Conservation (phyloP, 2,888 invertebrate species). For the Drosophila nr. fundita region DNA sequence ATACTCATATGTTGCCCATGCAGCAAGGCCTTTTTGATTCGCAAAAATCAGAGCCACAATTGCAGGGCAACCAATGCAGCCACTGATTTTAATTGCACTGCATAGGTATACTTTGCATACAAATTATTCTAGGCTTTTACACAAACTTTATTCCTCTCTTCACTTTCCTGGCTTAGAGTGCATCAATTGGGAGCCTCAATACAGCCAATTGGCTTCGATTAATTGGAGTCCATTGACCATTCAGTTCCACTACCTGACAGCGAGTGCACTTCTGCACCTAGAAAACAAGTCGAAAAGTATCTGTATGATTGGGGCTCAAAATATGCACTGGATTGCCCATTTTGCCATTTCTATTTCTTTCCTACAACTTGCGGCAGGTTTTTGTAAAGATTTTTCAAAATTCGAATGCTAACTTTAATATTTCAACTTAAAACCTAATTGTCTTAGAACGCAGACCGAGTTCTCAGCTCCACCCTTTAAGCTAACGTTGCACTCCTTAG, state of each 20-base stretch:
- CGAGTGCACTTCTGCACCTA: neutral
- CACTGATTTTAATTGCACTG: slow-evolving; percentile 56
- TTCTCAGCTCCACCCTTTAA: too few relatives aligned
- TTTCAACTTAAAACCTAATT: neutral
- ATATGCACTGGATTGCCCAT: neutral
- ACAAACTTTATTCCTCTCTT: neutral
- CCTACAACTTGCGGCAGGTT: neutral
- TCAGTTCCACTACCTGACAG: neutral
- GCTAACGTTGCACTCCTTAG: neutral
- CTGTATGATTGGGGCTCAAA: neutral
- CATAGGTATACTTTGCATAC: slow-evolving; percentile 33
- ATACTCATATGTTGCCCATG: slow-evolving; percentile 41
- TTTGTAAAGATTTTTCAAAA: neutral
- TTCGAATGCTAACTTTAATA: neutral
- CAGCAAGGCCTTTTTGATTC: slow-evolving; percentile 47
- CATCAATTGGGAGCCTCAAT: slow-evolving; percentile 93
- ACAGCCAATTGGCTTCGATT: slow-evolving; percentile 86
- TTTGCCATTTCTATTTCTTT: neutral
- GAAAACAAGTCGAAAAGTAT: neutral
- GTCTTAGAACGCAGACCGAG: neutral
- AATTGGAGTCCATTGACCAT: slow-evolving; percentile 84
- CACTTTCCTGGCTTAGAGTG: slow-evolving; percentile 85
- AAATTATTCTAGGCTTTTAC: slow-evolving; percentile 9
- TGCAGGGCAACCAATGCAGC: slow-evolving; percentile 14
- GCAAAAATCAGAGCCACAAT: slow-evolving; percentile 60